A percentile compares a stretch with the other conserved stretches of the same genome.
phyloP scores from a whole-genome alignment of 2,888 invertebrate species.

The Caenorhabditis afra region DNA sequence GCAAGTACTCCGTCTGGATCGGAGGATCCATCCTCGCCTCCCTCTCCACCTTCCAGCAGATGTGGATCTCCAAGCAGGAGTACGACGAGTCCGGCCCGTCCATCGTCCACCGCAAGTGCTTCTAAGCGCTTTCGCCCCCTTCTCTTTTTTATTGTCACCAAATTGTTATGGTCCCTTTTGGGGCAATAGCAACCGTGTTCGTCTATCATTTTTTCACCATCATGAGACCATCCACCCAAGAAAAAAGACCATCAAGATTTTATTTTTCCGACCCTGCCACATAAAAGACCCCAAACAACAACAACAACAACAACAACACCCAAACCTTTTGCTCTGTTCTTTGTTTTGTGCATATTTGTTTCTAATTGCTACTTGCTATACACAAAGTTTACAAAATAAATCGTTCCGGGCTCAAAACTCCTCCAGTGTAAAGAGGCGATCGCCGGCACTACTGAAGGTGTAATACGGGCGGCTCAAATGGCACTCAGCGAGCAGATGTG shows the following conservation, averaged over 20 bases:
- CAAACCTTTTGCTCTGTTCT: slow-evolving; percentile 50
- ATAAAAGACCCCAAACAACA: slow-evolving; percentile 41
- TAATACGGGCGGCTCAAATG: too few relatives aligned
- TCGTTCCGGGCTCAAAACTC: slow-evolving; percentile 44
- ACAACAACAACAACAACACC: too few relatives aligned
- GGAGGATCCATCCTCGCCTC: slow-evolving; percentile 96
- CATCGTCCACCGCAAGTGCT: slow-evolving; percentile 75
- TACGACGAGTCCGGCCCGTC: slow-evolving; percentile 85
- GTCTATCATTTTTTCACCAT: slow-evolving; percentile 54
- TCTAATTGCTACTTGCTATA: slow-evolving; percentile 54
- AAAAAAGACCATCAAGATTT: slow-evolving; percentile 57
- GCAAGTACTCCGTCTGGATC: slow-evolving; percentile 98
- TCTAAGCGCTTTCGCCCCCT: slow-evolving; percentile 86
- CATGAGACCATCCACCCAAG: slow-evolving; percentile 42
- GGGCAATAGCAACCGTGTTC: slow-evolving; percentile 34
- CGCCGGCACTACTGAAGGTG: too few relatives aligned
- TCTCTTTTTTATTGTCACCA: slow-evolving; percentile 45
- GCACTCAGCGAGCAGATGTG: too few relatives aligned
- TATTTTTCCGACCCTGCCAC: slow-evolving; percentile 56
- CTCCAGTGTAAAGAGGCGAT: neutral
- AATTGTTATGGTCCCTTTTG: slow-evolving; percentile 53
- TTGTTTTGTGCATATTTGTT: slow-evolving; percentile 62
- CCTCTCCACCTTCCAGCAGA: slow-evolving; percentile 91
- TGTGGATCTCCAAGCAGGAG: slow-evolving; percentile 89
- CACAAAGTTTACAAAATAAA: slow-evolving; percentile 58